phyloP scores from a whole-genome alignment of 2,888 invertebrate species.

The Pristionchus entomophagus region DNA sequence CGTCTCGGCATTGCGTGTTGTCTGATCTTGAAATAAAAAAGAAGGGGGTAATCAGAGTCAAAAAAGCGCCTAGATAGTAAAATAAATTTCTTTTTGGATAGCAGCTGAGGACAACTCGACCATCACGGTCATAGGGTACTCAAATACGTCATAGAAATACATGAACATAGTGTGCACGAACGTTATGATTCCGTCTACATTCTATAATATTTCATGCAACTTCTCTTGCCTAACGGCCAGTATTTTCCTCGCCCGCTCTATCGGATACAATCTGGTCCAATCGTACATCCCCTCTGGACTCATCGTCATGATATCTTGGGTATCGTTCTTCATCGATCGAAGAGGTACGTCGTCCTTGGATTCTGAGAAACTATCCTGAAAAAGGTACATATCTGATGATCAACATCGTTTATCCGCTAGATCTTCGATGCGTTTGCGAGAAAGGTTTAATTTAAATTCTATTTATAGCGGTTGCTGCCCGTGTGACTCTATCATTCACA shows the following conservation, averaged over 20 bases:
- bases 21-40: too few species aligned
- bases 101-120: too few species aligned
- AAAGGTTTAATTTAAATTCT: too few species aligned
- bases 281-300: slow-evolving; percentile 55
- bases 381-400: neutral
- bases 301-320: slow-evolving; percentile 67
- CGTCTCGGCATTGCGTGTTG: too few species aligned
- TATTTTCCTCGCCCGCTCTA: slow-evolving; percentile 66
- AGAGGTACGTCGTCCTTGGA: slow-evolving; percentile 55
- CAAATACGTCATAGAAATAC: too few species aligned
- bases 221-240: slow-evolving; percentile 71
- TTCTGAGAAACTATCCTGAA: neutral
- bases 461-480: slow-evolving; percentile 70
- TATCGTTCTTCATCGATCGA: slow-evolving; percentile 70
- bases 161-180: too few species aligned
- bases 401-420: neutral
- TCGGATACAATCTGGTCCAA: slow-evolving; percentile 74
- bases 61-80: too few species aligned
- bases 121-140: too few species aligned
- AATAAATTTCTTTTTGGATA: too few species aligned
- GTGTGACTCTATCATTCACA: slow-evolving; percentile 74
- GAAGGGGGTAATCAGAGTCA: too few species aligned
- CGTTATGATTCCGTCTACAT: too few species aligned
- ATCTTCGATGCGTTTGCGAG: too few species aligned
- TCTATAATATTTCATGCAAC: slow-evolving; percentile 59